These are phyloP conservation scores for Trochalopteron elliotii DNA, from an alignment of 2,113 vertebrate genomes.

Conservation along the genomic window DNA sequence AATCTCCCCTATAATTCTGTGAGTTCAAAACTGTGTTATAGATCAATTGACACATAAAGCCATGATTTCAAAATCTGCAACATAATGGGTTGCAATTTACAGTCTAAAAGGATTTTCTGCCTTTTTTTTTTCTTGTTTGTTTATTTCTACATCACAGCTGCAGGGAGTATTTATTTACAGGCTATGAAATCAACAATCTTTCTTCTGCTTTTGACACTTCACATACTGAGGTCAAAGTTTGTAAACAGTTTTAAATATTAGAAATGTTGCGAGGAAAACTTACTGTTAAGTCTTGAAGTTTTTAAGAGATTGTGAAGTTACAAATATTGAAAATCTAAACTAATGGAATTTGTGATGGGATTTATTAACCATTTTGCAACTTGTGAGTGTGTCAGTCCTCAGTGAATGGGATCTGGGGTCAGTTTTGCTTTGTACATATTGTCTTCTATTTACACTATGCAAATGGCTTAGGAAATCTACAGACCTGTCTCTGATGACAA, in stretches of 20 bases:
- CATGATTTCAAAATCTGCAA: not conserved
- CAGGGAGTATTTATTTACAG: not conserved
- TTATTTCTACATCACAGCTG: not conserved
- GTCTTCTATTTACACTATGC: not conserved
- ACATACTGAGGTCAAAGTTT: not conserved
- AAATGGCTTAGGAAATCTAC: not conserved
- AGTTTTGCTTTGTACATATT: not conserved
- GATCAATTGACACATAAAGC: not conserved
- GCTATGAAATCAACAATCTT: not conserved
- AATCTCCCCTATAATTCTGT: conserved; percentile 98
- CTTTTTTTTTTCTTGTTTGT: not conserved
- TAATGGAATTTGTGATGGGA: not conserved
- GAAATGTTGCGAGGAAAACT: not conserved
- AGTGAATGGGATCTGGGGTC: not conserved
- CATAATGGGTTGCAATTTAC: not conserved
- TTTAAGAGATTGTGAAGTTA: not conserved
- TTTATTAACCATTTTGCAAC: not conserved
- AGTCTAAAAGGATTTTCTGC: not conserved
- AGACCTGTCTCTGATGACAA: not conserved
- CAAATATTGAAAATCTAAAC: not conserved
- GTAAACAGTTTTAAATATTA: not conserved
- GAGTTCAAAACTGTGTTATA: conserved; percentile 61
- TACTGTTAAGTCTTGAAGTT: not conserved
- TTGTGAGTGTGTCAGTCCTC: not conserved
- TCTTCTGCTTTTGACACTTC: not conserved